phyloP scores from a whole-genome alignment of 2,113 vertebrate genomes.

The Coptodon rendalli region DNA sequence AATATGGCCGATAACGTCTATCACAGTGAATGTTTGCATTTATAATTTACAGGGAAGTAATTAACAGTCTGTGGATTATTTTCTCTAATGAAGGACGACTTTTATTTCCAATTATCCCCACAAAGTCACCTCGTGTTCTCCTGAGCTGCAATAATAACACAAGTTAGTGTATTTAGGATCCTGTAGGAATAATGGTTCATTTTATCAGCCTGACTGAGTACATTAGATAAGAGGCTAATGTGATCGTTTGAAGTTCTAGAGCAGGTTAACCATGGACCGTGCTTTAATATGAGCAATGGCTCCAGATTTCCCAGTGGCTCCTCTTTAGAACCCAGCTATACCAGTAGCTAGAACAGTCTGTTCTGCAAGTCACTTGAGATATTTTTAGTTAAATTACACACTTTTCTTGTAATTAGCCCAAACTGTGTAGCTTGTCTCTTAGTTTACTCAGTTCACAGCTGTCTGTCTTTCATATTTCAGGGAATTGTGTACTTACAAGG shows the following conservation, averaged over 20 bases:
- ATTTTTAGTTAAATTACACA: neutral
- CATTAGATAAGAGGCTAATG: neutral
- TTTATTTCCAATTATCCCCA: constrained; percentile 3
- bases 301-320: neutral
- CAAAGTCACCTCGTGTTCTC: neutral
- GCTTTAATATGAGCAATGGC: neutral
- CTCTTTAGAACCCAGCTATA: neutral
- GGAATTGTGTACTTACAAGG: neutral
- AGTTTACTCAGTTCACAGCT: neutral
- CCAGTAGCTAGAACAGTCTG: neutral
- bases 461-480: neutral
- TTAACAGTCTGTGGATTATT: neutral
- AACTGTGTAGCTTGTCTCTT: neutral
- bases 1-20: neutral
- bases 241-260: neutral
- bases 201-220: neutral
- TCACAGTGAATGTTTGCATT: neutral
- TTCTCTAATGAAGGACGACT: neutral
- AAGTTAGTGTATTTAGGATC: neutral
- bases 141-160: neutral
- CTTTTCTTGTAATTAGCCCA: neutral
- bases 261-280: neutral
- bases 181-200: neutral
- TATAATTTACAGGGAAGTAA: neutral
- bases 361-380: neutral